Base-by-base conservation (phyloP, 2,113 vertebrate species). In the Periophthalmus modestus region DNA sequence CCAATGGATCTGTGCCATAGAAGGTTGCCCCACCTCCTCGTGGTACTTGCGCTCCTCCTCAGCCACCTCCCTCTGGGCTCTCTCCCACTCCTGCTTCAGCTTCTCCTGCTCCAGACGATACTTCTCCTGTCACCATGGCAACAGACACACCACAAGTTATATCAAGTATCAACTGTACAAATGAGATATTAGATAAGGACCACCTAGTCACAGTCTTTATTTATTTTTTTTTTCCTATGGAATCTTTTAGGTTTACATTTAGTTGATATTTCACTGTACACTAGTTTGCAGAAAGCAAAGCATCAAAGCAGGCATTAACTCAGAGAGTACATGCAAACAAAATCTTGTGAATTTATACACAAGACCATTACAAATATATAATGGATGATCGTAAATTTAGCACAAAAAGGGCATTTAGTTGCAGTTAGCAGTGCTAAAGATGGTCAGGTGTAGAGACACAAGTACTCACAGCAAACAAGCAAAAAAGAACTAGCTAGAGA, bases 31-130 rank as follows among this genome's bases (percentile, higher is more conserved):
- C 94, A 98, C 98, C 97, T 99, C 96, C 85, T 99, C 96, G 0
- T 98, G 96, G 87, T 97, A 98, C 93, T 94, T 95, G 75, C 94
- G 95, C 34, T 95, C 98, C 79, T 99, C 97, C 77, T 97, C 96
- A 68, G 96, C 96, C 81, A 99, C 98, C 84, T 99, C 98, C 87
- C 91, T 96, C 82, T 99, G 98, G 1, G 98, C 97, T 50, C 92
- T 96, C 89, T 99, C 97, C 98, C 98, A 99, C 85, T 98, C 97
- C 82, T 95, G 94, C 87, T 96, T 98, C 87, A 99, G 93, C 88
- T 97, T 98, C 92, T 96, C 93, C 91, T 99, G 97, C 82, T 98
- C 96, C 55, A 94, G 94, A 83, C 90, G 94, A 88, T 99, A 99
- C 84, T 94, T 96, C 81, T 98, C 96, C 98, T 99, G 91, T 88